phyloP scores from a whole-genome alignment of 2,113 vertebrate species.

The Corythornis cristatus region DNA sequence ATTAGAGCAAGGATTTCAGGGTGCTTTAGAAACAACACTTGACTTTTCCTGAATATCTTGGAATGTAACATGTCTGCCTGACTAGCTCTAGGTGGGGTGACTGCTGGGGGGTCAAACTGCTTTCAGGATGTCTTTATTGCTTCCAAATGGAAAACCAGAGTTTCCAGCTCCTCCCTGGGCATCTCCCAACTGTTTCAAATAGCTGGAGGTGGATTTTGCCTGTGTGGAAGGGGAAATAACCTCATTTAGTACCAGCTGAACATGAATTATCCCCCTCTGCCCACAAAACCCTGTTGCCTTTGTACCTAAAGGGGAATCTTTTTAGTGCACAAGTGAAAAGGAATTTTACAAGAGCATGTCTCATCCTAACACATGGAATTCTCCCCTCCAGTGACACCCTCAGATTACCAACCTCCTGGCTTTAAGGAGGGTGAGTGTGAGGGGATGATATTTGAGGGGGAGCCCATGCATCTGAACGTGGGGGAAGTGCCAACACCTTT shows the following conservation, averaged over 20 bases:
- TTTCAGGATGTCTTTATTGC: neutral
- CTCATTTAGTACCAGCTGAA: neutral
- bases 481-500: slow-evolving; percentile 91
- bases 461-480: slow-evolving; percentile 86
- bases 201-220: neutral
- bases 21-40: neutral
- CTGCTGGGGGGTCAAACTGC: neutral
- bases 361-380: neutral
- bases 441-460: slow-evolving; percentile 83
- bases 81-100: neutral
- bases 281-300: fast-evolving
- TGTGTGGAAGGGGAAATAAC: neutral
- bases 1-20: neutral
- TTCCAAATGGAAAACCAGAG: neutral
- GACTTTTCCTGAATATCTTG: neutral
- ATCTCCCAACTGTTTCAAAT: neutral
- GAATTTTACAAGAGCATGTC: fast-evolving
- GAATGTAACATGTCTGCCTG: neutral
- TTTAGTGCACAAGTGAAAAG: too few species aligned
- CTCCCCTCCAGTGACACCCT: slow-evolving; percentile 84
- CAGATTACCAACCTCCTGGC: slow-evolving; percentile 93
- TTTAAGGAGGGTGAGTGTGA: slow-evolving; percentile 85
- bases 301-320: neutral
- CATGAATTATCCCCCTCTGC: neutral
- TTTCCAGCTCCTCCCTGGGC: neutral